Evolutionary conservation across 1,140 invertebrate genomes (phyloP).

Genomic region (Drosophila pandora): DNA sequence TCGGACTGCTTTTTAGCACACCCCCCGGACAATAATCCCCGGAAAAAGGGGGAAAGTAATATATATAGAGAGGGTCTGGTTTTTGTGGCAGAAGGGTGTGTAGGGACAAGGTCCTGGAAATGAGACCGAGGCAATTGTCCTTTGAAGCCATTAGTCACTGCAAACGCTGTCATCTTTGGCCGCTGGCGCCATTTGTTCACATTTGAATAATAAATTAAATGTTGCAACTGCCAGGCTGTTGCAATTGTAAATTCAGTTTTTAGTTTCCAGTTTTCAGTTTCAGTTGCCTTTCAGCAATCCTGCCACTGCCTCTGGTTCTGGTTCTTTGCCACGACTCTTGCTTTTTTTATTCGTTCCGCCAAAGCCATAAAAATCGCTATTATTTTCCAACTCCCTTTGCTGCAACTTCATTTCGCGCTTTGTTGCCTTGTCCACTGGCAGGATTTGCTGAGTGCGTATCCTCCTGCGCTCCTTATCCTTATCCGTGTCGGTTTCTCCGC

Average conservation of each 20-base stretch:
- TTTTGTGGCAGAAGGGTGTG: neutral
- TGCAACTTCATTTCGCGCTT: slow-evolving; percentile 50
- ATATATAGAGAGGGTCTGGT: neutral
- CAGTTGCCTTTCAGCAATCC: slow-evolving; percentile 53
- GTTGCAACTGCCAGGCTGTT: slow-evolving; percentile 71
- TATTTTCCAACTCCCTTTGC: slow-evolving; percentile 54
- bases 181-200: slow-evolving; percentile 73
- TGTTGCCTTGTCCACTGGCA: slow-evolving; percentile 48
- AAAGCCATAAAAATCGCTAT: slow-evolving; percentile 72
- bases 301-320: slow-evolving; percentile 44
- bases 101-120: slow-evolving; percentile 12
- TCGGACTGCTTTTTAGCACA: slow-evolving; percentile 19
- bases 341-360: slow-evolving; percentile 67
- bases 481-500: slow-evolving; percentile 34
- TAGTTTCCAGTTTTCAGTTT: slow-evolving; percentile 45
- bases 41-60: neutral
- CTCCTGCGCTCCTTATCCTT: slow-evolving; percentile 18
- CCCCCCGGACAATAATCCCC: slow-evolving; percentile 30
- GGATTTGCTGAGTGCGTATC: slow-evolving; percentile 15
- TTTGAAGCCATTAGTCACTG: slow-evolving; percentile 66
- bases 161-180: slow-evolving; percentile 71
- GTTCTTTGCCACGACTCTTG: slow-evolving; percentile 30
- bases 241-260: slow-evolving; percentile 39
- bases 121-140: slow-evolving; percentile 54
- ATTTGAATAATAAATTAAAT: slow-evolving; percentile 82